phyloP scores from a whole-genome alignment of 2,888 invertebrate species.

The Orthosia cruda region DNA sequence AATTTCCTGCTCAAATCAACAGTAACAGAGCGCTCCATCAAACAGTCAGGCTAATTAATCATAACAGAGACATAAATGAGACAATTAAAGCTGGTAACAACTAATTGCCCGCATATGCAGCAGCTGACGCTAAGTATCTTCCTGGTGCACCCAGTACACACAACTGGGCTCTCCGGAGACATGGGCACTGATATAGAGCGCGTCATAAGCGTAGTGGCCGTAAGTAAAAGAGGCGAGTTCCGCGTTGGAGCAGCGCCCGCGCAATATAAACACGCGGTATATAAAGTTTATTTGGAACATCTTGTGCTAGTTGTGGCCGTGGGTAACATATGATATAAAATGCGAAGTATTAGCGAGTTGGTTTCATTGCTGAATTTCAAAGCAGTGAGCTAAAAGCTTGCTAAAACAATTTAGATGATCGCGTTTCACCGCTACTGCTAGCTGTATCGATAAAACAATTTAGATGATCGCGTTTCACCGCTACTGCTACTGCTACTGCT shows the following conservation, averaged over 20 bases:
- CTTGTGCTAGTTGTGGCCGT: slow-evolving; percentile 11
- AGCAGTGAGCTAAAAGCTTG: background rate
- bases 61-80: slow-evolving; percentile 19
- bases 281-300: slow-evolving; percentile 55
- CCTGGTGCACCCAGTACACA: slow-evolving; percentile 16
- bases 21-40: slow-evolving; percentile 6
- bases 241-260: slow-evolving; percentile 74
- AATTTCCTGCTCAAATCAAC: background rate
- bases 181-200: slow-evolving; percentile 43
- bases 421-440: background rate
- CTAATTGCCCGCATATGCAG: slow-evolving; percentile 12
- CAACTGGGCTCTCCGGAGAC: slow-evolving; percentile 5
- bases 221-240: slow-evolving; percentile 61
- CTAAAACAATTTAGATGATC: background rate
- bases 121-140: slow-evolving; percentile 43
- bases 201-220: slow-evolving; percentile 54
- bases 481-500: too few species aligned
- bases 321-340: background rate
- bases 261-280: slow-evolving; percentile 46
- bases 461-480: background rate
- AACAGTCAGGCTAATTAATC: slow-evolving; percentile 6
- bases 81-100: slow-evolving; percentile 22
- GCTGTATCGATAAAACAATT: background rate
- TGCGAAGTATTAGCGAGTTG: background rate
- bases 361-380: background rate